Percentiles rank a stretch among this genome's conserved stretches.
These are phyloP conservation scores for Bemisia tabaci DNA, from an alignment of 1,140 invertebrate genomes.

Conservation along the genomic window DNA sequence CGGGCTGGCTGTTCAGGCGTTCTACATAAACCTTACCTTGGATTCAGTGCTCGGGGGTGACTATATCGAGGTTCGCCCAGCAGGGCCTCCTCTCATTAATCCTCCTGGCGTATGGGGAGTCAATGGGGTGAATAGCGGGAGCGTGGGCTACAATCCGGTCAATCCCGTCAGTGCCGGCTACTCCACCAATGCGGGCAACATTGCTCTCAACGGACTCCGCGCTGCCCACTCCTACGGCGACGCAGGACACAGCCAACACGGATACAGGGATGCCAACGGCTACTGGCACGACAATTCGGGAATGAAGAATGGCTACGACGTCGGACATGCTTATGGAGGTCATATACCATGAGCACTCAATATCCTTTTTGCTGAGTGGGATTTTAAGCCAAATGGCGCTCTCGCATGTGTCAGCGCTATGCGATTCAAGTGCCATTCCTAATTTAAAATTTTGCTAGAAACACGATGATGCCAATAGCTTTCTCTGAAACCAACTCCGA, in stretches of 20 bases:
- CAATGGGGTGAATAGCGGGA: slow-evolving; percentile 4
- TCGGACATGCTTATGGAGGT: slow-evolving; percentile 20
- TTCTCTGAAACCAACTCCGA: too few species aligned
- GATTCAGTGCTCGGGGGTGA: slow-evolving; percentile 17
- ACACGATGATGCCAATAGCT: too few species aligned
- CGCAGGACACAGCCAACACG: slow-evolving; percentile 7
- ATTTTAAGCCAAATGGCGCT: too few species aligned
- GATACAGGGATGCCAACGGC: slow-evolving; percentile 18
- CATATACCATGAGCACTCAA: too few species aligned
- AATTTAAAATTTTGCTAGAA: too few species aligned
- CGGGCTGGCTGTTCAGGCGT: slow-evolving; percentile 19
- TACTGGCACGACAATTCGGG: slow-evolving; percentile 19
- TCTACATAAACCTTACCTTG: slow-evolving; percentile 20
- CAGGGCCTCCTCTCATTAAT: slow-evolving; percentile 17
- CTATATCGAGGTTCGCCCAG: slow-evolving; percentile 14
- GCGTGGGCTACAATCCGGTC: not conserved
- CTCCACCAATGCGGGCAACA: slow-evolving; percentile 8
- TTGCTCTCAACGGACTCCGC: slow-evolving; percentile 14
- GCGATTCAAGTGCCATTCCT: too few species aligned
- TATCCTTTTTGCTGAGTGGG: too few species aligned
- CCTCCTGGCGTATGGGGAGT: slow-evolving; percentile 16
- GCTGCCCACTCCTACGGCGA: slow-evolving; percentile 7
- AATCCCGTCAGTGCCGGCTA: slow-evolving; percentile 4
- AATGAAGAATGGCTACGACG: slow-evolving; percentile 19
- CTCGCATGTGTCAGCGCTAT: too few species aligned